These are phyloP conservation scores for Corynorhinus townsendii DNA, from an alignment of 2,113 vertebrate species.

Conservation along the genomic window DNA sequence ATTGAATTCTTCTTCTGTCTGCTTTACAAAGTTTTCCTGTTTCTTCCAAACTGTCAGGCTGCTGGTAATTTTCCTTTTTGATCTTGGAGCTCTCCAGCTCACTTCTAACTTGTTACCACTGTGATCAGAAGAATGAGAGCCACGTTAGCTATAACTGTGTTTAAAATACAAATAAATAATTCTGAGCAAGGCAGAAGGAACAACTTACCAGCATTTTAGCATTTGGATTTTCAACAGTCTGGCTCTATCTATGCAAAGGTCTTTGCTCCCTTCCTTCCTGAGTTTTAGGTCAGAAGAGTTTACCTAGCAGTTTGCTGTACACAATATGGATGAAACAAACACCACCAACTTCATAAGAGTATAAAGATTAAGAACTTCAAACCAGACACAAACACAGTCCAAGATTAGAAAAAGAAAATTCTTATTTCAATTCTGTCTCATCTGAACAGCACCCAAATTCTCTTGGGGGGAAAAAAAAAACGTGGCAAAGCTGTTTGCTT, in stretches of 20 bases:
- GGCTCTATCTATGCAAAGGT: background rate
- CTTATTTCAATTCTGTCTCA: background rate
- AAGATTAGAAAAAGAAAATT: slow-evolving; percentile 19
- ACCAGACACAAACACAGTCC: background rate
- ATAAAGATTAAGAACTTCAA: background rate
- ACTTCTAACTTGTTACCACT: background rate
- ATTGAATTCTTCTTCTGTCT: background rate
- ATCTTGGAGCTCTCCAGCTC: slow-evolving; percentile 27
- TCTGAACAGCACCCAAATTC: background rate
- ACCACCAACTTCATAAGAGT: background rate
- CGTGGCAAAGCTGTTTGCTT: background rate
- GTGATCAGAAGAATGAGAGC: background rate
- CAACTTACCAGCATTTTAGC: background rate
- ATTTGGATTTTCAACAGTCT: background rate
- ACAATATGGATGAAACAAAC: background rate
- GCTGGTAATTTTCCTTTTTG: background rate
- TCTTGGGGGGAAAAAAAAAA: background rate
- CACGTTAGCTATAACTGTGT: background rate
- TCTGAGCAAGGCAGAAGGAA: background rate
- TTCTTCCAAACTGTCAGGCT: slow-evolving; percentile 10
- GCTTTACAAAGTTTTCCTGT: background rate
- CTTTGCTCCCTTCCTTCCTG: background rate
- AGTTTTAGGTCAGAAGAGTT: background rate
- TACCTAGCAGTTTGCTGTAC: background rate
- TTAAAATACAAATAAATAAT: slow-evolving; percentile 34